Conservation (phyloP, 1,140 invertebrate species). For the Drosophila melanogaster region Release_6_plus_ISO1_MT NT_033779.5:4314001-4314500, state of each 20-base stretch:
- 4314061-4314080: conserved; percentile 32
- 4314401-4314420: conserved; percentile 94
- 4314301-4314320: conserved; percentile 96
- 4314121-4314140: not conserved
- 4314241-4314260: conserved; percentile 93
- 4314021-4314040: conserved; percentile 28
- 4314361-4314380: conserved; percentile 93
- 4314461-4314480: conserved; percentile 93
- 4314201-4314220: conserved; percentile 95
- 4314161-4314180: not conserved
- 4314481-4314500: conserved; percentile 94
- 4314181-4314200: conserved; percentile 73
- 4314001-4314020: conserved; percentile 19
- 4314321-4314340: conserved; percentile 94
- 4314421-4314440: conserved; percentile 94
- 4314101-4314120: not conserved
- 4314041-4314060: conserved; percentile 12
- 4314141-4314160: conserved; percentile 40
- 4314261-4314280: conserved; percentile 95
- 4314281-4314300: conserved; percentile 91
- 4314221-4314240: conserved; percentile 93
- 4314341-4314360: conserved; percentile 93
- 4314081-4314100: conserved; percentile 38
- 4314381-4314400: conserved; percentile 96
- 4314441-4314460: conserved; percentile 92